Conservation (phyloP, 1,140 invertebrate genomes). For the Papilio machaon region DNA sequence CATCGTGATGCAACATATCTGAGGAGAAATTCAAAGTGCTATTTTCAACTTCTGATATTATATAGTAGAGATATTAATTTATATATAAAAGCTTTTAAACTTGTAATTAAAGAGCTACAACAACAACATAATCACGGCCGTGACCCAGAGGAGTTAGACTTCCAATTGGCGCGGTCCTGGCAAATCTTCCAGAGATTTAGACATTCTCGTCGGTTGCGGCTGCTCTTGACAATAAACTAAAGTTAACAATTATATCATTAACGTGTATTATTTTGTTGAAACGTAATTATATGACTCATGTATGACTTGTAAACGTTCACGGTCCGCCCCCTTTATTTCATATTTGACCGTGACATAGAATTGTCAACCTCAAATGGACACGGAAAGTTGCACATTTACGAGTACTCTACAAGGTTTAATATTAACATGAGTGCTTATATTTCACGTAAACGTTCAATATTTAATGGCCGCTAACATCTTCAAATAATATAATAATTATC, state of each 20-base stretch:
- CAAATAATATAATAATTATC: not conserved
- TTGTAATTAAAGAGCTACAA: no score
- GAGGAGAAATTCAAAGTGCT: no score
- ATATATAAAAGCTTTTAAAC: no score
- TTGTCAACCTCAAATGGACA: constrained; percentile 7
- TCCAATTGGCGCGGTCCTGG: no score
- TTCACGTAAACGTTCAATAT: not conserved
- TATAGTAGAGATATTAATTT: no score
- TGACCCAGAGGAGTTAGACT: no score
- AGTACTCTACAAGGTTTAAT: not conserved
- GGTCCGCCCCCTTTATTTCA: constrained; percentile 28
- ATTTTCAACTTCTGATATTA: no score
- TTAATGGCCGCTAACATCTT: not conserved
- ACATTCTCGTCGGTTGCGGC: not conserved
- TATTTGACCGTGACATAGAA: constrained; percentile 28
- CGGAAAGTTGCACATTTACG: constrained; percentile 4
- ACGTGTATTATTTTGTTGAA: not conserved
- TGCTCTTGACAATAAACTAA: not conserved
- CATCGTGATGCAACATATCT: no score
- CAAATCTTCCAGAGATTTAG: no score
- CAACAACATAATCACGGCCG: no score
- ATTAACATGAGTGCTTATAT: not conserved
- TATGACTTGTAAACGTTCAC: constrained; percentile 88
- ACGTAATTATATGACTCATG: constrained; percentile 11
- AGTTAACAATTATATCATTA: not conserved